Percentiles rank a stretch among this genome's conserved stretches.
Conservation (phyloP, 1,140 invertebrate genomes). For the Apis dorsata region DNA sequence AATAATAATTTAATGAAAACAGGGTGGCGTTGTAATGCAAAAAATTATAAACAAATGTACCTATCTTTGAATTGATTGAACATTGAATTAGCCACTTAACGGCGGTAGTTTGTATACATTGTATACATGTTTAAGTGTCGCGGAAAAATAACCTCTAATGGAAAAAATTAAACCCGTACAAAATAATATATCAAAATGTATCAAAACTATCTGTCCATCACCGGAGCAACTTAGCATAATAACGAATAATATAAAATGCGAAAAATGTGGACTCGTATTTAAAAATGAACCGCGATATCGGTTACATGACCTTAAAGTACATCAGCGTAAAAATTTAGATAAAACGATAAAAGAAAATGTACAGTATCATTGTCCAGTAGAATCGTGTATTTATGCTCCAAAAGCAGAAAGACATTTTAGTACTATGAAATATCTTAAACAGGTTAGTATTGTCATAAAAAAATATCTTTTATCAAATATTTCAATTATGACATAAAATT, state of each 20-base stretch:
- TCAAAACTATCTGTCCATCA: conserved; percentile 73
- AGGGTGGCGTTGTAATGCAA: background rate
- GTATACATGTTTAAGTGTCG: background rate
- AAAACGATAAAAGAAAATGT: conserved; percentile 70
- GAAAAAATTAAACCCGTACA: conserved; percentile 9
- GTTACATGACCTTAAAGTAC: conserved; percentile 76
- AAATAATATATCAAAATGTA: background rate
- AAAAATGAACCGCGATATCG: conserved; percentile 73
- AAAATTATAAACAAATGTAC: background rate
- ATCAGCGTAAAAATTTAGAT: conserved; percentile 71
- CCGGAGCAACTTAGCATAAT: conserved; percentile 75
- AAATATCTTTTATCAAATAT: background rate
- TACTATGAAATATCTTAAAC: conserved; percentile 78
- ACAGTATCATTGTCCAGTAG: conserved; percentile 76
- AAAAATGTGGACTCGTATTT: conserved; percentile 74
- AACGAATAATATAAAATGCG: conserved; percentile 74
- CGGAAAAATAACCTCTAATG: conserved; percentile 47
- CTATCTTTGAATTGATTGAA: conserved; percentile 7
- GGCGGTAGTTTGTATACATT: conserved; percentile 20
- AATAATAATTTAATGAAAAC: background rate
- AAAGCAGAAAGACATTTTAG: conserved; percentile 74
- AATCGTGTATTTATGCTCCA: conserved; percentile 74
- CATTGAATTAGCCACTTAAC: background rate
- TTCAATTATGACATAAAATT: background rate
- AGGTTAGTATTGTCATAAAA: conserved; percentile 68